phyloP scores from a whole-genome alignment of 2,797 vertebrate genomes.

The Myotis myotis region DNA sequence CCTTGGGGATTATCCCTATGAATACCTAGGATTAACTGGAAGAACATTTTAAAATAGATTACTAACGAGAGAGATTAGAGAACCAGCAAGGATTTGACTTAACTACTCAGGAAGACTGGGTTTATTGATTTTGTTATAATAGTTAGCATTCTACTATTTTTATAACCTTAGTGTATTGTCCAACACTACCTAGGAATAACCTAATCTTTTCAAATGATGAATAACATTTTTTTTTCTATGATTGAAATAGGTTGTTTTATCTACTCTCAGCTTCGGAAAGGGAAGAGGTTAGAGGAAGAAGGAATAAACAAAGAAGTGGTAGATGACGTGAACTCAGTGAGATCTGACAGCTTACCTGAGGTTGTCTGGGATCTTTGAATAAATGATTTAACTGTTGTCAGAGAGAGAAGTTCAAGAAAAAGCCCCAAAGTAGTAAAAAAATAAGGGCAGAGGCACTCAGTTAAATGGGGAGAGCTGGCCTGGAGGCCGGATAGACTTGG shows the following conservation, averaged over 20 bases:
- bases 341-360: background rate
- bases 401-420: background rate
- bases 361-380: background rate
- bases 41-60: conserved; percentile 49
- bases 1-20: conserved; percentile 14
- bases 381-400: background rate
- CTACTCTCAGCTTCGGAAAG: background rate
- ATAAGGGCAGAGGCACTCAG: background rate
- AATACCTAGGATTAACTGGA: conserved; percentile 35
- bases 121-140: conserved; percentile 20
- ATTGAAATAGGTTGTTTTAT: background rate
- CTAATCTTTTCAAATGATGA: background rate
- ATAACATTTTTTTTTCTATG: background rate
- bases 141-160: background rate
- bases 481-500: background rate
- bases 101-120: background rate
- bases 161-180: background rate
- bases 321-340: background rate
- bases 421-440: background rate
- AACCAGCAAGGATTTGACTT: background rate
- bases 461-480: background rate
- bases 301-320: background rate
- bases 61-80: conserved; percentile 20
- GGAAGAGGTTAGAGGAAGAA: background rate
- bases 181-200: background rate